phyloP scores from a whole-genome alignment of 37 sponge, comb jelly and placozoan species.

The Tethya wilhelma region DNA sequence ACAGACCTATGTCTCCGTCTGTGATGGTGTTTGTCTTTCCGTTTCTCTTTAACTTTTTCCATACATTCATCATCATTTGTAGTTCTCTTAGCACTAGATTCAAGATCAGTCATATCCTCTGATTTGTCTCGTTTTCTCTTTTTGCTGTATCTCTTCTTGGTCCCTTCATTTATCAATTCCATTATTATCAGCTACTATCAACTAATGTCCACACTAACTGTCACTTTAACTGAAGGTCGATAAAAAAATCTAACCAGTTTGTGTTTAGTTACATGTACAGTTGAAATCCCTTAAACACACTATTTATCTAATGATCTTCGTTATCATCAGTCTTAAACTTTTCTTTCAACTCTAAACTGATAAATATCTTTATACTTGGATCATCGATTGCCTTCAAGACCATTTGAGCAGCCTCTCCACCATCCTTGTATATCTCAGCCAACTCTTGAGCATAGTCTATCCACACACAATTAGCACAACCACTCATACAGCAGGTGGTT shows the following conservation, averaged over 20 bases:
- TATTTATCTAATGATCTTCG: too few relatives aligned
- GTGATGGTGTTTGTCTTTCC: too few relatives aligned
- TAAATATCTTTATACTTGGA: slow-evolving; percentile 81
- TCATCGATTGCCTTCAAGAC: slow-evolving; percentile 76
- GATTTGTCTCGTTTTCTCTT: background rate
- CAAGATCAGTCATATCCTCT: too few relatives aligned
- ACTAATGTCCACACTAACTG: too few relatives aligned
- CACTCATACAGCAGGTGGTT: slow-evolving; percentile 85
- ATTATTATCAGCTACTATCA: too few relatives aligned
- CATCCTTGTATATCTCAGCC: slow-evolving; percentile 46
- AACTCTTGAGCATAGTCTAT: slow-evolving; percentile 78
- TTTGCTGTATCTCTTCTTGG: background rate
- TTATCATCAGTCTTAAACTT: background rate
- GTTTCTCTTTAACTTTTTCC: too few relatives aligned
- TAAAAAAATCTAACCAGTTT: background rate
- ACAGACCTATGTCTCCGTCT: too few relatives aligned
- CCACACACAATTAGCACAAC: slow-evolving; percentile 97
- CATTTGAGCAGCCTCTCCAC: slow-evolving; percentile 46
- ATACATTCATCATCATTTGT: too few relatives aligned
- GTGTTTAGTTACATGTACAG: background rate
- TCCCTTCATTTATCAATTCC: background rate
- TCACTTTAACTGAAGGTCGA: background rate
- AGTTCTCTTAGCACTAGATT: too few relatives aligned
- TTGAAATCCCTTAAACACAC: too few relatives aligned
- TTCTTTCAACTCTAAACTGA: slow-evolving; percentile 80